phyloP scores from a whole-genome alignment of 2,113 vertebrate genomes.

The Chloroceryle aenea region DNA sequence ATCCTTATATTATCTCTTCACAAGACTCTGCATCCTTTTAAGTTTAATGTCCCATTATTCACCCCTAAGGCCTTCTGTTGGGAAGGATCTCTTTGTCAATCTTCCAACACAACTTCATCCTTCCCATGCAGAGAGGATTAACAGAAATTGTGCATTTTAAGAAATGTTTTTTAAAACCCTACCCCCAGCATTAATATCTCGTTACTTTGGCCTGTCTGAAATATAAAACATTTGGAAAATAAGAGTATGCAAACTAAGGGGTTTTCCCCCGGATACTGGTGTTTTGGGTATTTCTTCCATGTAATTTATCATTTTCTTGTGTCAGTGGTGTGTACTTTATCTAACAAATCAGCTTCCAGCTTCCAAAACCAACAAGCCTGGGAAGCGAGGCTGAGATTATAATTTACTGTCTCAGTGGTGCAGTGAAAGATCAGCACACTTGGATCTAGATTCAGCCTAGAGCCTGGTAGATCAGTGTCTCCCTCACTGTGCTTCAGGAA shows the following conservation, averaged over 20 bases:
- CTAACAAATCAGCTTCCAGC: background rate
- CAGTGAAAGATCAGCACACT: background rate
- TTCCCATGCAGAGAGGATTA: background rate
- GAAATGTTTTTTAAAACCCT: background rate
- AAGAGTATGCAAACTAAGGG: background rate
- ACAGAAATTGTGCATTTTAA: background rate
- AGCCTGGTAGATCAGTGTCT: background rate
- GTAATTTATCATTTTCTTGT: background rate
- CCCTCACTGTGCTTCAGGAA: accelerated
- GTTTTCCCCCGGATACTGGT: background rate
- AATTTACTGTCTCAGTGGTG: background rate
- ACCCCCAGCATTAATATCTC: background rate
- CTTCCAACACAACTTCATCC: background rate
- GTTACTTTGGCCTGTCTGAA: background rate
- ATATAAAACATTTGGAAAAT: background rate
- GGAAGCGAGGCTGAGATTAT: background rate
- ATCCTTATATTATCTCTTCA: background rate
- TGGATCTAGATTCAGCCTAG: background rate
- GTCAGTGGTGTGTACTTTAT: background rate
- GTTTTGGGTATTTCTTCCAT: background rate
- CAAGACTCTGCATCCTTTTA: background rate
- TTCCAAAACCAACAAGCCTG: background rate
- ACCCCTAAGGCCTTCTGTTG: background rate
- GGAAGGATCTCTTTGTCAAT: background rate
- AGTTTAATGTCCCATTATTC: background rate